Base-by-base conservation (phyloP, 2,797 vertebrate species). In the Malurus splendens region DNA sequence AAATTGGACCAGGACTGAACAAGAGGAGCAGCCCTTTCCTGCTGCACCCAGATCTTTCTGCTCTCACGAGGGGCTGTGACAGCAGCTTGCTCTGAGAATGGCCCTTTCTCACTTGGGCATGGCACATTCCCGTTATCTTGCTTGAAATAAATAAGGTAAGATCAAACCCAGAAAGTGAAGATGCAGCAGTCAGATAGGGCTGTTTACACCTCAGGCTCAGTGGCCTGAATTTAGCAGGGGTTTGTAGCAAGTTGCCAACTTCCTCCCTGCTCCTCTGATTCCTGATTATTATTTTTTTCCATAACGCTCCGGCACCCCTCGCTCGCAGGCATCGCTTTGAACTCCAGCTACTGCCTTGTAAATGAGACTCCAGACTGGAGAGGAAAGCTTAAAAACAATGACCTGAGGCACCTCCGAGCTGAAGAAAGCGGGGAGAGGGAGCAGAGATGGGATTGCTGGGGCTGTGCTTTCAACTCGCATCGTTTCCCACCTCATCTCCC, bases 271-370 rank as follows among this genome's bases (percentile, higher is more conserved):
- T 80, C 42, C 42, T 88, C 72, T 85, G 87, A 75, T 89, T 89
- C 73, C 79, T 72, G 44, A 59, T 41, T 41, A 32, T 45, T 61
- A 18, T 39, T 60, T 67, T 60, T 79, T 71, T 48, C 47, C 66
- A 18, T 77, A 68, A 51, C 5, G 7, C 42, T 81, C 67, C 2
- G 6, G 59, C 56, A 86, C 82, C 66, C 70, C 39, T 86, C 1
- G 42, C 93, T 91, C n/a, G 42, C 64, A 52, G 92, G 90, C 90
- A 93, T 80, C 6, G 9, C 92, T 95, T 92, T 94, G 89, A 94
- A 91, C 86, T 92, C 64, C 67, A 77, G 78, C 86, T 79, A 18
- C 84, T 92, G 84, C 81, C 74, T 90, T 62, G 48, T 50, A 91
- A 88, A 92, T 73, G 84, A 91, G 75, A 56, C 86, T 93, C 89